A percentile compares a stretch with the other conserved stretches of the same genome.
These are phyloP conservation scores for Sarcophaga subvicina DNA, from an alignment of 2,888 invertebrate species.

Conservation along the genomic window DNA sequence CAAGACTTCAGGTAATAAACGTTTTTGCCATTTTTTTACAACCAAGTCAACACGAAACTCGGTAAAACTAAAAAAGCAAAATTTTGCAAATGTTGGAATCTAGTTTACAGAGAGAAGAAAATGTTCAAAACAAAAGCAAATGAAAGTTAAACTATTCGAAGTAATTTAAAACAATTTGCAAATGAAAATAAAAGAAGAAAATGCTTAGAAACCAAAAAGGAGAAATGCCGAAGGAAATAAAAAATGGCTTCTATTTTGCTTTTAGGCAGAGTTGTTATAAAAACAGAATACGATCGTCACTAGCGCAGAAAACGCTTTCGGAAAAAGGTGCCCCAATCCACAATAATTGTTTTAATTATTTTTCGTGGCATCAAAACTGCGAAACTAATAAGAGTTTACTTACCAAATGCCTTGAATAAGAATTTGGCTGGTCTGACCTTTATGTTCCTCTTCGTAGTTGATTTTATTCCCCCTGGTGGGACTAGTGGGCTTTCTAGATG, in stretches of 20 bases:
- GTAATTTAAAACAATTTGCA: constrained; percentile 45
- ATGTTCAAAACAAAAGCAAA: not conserved
- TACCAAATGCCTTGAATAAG: no score
- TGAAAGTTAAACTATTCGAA: constrained; percentile 2
- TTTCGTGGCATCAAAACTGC: no score
- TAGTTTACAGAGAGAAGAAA: not conserved
- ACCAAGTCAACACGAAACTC: not conserved
- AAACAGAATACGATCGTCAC: no score
- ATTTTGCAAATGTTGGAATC: constrained; percentile 12
- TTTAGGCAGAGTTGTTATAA: no score
- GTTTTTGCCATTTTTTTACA: not conserved
- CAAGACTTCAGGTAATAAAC: not conserved
- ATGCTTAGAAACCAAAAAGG: not conserved
- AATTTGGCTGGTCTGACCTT: no score
- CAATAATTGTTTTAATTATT: no score
- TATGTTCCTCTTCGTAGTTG: no score
- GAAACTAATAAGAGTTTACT: no score
- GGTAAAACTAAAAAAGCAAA: not conserved
- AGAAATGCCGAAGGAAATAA: not conserved
- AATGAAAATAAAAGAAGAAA: constrained; percentile 5
- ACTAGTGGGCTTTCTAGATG: no score
- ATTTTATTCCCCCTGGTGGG: no score
- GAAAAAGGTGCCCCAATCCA: no score
- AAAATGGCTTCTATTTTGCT: not conserved
- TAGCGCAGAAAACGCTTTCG: no score